Conservation (phyloP, 92 coral and sea anemone genomes). For the Zoanthus gigantus region DNA sequence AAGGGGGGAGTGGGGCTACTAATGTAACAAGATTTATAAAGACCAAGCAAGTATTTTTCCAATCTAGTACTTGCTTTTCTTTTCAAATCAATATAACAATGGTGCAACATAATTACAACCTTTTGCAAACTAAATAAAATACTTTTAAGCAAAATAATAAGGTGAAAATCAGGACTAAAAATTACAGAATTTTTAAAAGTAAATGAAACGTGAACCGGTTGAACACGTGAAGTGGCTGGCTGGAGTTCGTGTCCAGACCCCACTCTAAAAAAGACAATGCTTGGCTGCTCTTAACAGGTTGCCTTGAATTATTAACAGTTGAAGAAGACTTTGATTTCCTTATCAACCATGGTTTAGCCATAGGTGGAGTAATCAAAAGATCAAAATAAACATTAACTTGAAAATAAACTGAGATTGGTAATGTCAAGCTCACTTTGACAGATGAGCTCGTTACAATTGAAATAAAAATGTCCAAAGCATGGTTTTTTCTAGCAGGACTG, state of each 20-base stretch:
- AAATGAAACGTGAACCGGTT: not conserved
- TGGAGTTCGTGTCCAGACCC: not conserved
- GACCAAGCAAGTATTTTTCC: too few relatives aligned
- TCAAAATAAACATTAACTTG: slow-evolving; percentile 18
- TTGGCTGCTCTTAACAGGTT: slow-evolving; percentile 5
- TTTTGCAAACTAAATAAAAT: not conserved
- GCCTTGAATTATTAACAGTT: slow-evolving; percentile 19
- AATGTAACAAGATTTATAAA: too few relatives aligned
- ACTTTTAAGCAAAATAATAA: too few relatives aligned
- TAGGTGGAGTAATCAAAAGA: slow-evolving; percentile 3
- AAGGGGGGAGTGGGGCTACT: too few relatives aligned
- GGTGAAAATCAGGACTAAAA: not conserved
- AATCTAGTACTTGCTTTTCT: too few relatives aligned
- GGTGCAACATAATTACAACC: not conserved
- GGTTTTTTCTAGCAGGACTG: not conserved
- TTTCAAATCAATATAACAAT: not conserved
- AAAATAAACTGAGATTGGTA: not conserved
- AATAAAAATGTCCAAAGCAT: not conserved
- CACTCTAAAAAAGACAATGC: not conserved
- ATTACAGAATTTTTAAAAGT: not conserved
- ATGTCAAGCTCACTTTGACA: not conserved
- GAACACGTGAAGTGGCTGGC: not conserved
- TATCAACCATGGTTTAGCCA: not conserved
- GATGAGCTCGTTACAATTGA: not conserved
- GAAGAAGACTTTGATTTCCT: not conserved